Evolutionary conservation across 1,140 invertebrate genomes (phyloP), one percentile per base, ranked within the genome.

Genomic region (Leptonema lineaticorne): DNA sequence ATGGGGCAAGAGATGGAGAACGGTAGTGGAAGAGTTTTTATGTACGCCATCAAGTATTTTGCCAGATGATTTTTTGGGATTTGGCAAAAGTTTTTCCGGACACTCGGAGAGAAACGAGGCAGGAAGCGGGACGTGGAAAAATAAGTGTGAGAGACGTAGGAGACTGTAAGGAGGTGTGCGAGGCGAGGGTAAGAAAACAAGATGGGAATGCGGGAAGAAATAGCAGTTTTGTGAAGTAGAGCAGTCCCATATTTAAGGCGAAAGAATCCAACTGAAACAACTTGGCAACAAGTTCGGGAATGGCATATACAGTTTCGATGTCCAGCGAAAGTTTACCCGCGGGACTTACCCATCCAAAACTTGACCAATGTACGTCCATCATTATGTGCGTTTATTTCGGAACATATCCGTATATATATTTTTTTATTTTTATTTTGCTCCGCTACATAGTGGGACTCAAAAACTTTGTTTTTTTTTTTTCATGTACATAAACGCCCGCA

Each of bases 211-310:
- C 2, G 37, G 11, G 37, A 41, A 9, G 9, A 16, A 16, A 41
- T 41, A 9, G 37, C 37, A 58, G 56, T 58, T 58, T 30, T 28
- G 28, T 16, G 16, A 1, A 11, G 9, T 16, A 14, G 11, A 16
- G 26, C 24, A 22, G 18, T 28, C 29, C 58, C 58, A 62, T 62
- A 62, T 62, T 62, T 45, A 62, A 62, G 58, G 58, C 28, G 20
- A 62, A n/a, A n/a, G n/a, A 62, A 62, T 28, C 58, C 41, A 26
- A 18, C 33, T 30, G 30, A 22, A 62, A 37, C 29, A 37, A 62
- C 58, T 62, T 62, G 24, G 18, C 16, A 37, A 18, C 5, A 59
- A 26, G 56, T 50, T 50, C 6, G n/a, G 24, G n/a, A 26, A 62
- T 16, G 28, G n/a, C n/a, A n/a, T 14, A 16, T 9, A 16, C 37